Evolutionary conservation across 2,888 invertebrate genomes (phyloP).

Genomic region (Gerosis bhagava): DNA sequence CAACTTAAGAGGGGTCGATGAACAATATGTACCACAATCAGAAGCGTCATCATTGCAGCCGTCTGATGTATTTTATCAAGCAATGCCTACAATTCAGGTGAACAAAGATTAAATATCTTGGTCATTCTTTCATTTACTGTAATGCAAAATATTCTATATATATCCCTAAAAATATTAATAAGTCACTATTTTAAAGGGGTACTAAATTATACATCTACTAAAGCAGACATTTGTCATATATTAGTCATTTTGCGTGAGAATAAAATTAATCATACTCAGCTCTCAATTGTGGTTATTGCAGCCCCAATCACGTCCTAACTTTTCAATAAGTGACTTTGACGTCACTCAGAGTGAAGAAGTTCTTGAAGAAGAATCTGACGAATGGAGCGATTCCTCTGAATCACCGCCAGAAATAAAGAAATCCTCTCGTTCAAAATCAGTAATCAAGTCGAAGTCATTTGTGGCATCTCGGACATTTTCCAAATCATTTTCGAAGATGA

Average conservation of each 20-base stretch:
- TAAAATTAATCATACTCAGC: too few relatives aligned
- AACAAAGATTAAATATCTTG: too few relatives aligned
- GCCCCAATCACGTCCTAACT: constrained; percentile 33
- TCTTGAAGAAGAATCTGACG: constrained; percentile 31
- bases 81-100: constrained; percentile 31
- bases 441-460: constrained; percentile 41
- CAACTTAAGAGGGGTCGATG: constrained; percentile 47
- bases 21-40: constrained; percentile 47
- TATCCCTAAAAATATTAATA: too few relatives aligned
- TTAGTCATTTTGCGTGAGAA: too few relatives aligned
- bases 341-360: constrained; percentile 38
- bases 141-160: too few relatives aligned
- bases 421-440: constrained; percentile 41
- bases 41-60: constrained; percentile 42
- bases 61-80: constrained; percentile 52
- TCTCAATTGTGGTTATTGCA: constrained; percentile 22
- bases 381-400: constrained; percentile 47
- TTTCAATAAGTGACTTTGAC: constrained; percentile 48
- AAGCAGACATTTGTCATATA: too few relatives aligned
- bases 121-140: not conserved
- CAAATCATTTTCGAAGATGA: constrained; percentile 25
- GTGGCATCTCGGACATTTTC: constrained; percentile 36
- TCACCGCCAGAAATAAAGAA: constrained; percentile 35
- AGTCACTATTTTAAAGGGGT: too few relatives aligned
- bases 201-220: too few relatives aligned